Conservation (phyloP, 2,888 invertebrate genomes). For the Rhopalosiphum nymphaeae region DNA sequence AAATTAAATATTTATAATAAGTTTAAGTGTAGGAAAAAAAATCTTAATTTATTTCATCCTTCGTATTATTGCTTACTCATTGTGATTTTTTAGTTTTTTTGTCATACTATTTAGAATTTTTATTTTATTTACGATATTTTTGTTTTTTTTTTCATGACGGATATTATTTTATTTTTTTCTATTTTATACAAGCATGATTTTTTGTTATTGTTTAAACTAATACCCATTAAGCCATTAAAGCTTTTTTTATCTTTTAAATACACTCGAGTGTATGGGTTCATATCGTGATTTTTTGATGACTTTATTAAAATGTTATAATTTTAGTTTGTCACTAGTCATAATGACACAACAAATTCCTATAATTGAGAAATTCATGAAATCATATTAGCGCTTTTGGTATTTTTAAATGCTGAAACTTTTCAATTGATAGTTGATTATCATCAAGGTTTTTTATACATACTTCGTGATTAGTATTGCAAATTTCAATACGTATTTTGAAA, state of each 20-base stretch:
- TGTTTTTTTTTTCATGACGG: too few relatives aligned
- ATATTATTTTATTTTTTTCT: too few relatives aligned
- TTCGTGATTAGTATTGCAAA: background rate
- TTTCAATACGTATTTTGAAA: background rate
- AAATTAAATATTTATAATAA: too few relatives aligned
- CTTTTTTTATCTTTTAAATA: background rate
- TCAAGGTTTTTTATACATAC: background rate
- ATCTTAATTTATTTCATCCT: too few relatives aligned
- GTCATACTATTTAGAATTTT: too few relatives aligned
- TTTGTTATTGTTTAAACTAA: background rate
- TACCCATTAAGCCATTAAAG: background rate
- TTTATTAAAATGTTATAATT: background rate
- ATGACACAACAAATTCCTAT: background rate
- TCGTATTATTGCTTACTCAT: too few relatives aligned
- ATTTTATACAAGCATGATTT: background rate
- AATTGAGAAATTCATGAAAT: background rate
- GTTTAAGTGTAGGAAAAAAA: too few relatives aligned
- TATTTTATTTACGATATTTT: too few relatives aligned
- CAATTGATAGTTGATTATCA: background rate
- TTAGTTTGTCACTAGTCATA: background rate
- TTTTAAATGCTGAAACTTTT: background rate
- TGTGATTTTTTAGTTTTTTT: too few relatives aligned
- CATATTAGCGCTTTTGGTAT: background rate
- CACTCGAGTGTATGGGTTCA: background rate
- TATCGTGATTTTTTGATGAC: too few relatives aligned